Conservation (phyloP, 2,113 vertebrate species). For the Suricata suricatta region DNA sequence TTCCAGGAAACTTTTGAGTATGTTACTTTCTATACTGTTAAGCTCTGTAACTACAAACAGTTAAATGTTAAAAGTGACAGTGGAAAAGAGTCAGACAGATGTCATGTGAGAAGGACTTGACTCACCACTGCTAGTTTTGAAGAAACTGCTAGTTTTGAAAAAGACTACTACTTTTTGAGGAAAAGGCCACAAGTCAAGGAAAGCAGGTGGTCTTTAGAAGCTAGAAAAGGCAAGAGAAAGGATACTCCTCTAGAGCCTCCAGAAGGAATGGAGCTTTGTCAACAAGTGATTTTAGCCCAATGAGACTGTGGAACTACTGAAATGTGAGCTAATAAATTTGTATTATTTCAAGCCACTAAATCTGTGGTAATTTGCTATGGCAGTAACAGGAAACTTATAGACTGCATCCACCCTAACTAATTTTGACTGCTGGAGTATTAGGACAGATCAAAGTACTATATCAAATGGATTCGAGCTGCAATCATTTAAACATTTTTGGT, state of each 20-base stretch:
- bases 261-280: not conserved
- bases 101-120: not conserved
- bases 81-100: not conserved
- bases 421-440: slow-evolving; percentile 5
- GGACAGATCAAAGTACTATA: not conserved
- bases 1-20: not conserved
- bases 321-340: not conserved
- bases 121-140: not conserved
- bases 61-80: not conserved
- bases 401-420: not conserved
- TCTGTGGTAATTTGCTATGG: not conserved
- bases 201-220: not conserved
- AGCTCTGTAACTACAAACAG: not conserved
- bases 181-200: not conserved
- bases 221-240: not conserved
- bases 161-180: not conserved
- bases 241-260: not conserved
- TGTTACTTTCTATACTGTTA: not conserved
- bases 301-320: not conserved
- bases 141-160: not conserved
- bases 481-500: slow-evolving; percentile 1
- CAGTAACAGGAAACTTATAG: not conserved
- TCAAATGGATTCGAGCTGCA: not conserved
- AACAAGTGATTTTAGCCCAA: not conserved
- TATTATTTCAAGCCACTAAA: slow-evolving; percentile 34